Base-by-base conservation (phyloP, 2,113 vertebrate genomes). In the Poeciliopsis prolifica region DNA sequence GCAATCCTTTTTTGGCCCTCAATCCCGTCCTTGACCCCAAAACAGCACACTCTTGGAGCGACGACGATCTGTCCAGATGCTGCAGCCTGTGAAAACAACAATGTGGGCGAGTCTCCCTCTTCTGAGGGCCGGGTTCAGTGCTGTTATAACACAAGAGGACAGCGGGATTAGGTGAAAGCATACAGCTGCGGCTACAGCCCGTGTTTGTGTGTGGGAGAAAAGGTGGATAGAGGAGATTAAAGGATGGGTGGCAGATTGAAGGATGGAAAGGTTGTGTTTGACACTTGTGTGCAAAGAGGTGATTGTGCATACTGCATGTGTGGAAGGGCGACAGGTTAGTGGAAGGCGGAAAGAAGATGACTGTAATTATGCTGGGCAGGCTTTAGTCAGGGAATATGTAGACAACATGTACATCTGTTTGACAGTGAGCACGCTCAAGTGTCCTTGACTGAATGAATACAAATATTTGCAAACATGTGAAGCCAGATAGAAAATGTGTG, bases 141-240 rank as follows among this genome's bases (percentile, higher is more conserved):
- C 84, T 88, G 85, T 92, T 91, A 91, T 82, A 90, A 91, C 91
- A 90, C 29, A 28, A 88, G 81, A 90, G 88, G 89, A 87, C 87
- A 89, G 89, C 84, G 28, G 87, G 90, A 88, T 89, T 82, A 83
- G 80, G 72, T 70, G 90, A 92, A 88, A 70, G 78, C 71, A 77
- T 88, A 85, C 90, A 92, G 90, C 84, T 92, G 89, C 73, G 77
- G 61, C 61, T 68, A 17, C 22, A n/a, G 76, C 68, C 54, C 48
- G 74, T 73, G 66, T 66, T 33, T 22, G 51, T 66, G 14, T 72
- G 71, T 51, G 67, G 8, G 51, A 40, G 72, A 71, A 77, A 58
- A 28, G 68, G 29, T 71, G 74, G 84, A 78, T 77, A 58, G 72
- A 76, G 70, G 69, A 78, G 66, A 81, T 88, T 69, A 84, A 84